These are phyloP conservation scores for Thalassarche chlororhynchos DNA, from an alignment of 2,113 vertebrate species.

Conservation along the genomic window DNA sequence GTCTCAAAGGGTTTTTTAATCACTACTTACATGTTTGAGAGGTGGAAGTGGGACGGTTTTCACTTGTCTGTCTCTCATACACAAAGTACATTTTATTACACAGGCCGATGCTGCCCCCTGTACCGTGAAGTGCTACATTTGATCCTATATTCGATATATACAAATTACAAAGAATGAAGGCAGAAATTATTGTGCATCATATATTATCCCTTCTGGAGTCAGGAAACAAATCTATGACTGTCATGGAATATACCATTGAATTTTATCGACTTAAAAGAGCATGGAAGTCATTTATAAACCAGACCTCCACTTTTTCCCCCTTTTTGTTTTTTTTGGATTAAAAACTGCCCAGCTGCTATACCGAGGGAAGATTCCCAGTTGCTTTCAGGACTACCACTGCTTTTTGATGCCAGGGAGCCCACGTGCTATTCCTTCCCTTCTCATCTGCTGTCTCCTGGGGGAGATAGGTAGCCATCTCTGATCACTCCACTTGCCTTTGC, in stretches of 20 bases:
- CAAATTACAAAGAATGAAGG: not conserved
- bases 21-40: not conserved
- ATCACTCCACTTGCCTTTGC: not conserved
- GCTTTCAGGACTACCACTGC: not conserved
- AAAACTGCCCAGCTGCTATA: not conserved
- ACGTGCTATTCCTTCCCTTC: not conserved
- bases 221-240: not conserved
- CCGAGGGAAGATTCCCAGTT: not conserved
- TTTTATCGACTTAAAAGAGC: not conserved
- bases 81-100: not conserved
- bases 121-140: not conserved
- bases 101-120: constrained; percentile 24
- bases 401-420: not conserved
- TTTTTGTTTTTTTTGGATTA: not conserved
- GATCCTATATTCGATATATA: not conserved
- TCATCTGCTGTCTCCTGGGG: not conserved
- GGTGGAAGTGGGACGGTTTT: not conserved
- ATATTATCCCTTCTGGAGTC: not conserved
- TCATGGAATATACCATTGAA: not conserved
- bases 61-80: not conserved
- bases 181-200: not conserved
- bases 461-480: not conserved
- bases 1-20: not conserved
- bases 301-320: not conserved
- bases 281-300: not conserved